Evolutionary conservation across 2,888 invertebrate species (phyloP).

Genomic region (Mongoloraphidia duomilia): DNA sequence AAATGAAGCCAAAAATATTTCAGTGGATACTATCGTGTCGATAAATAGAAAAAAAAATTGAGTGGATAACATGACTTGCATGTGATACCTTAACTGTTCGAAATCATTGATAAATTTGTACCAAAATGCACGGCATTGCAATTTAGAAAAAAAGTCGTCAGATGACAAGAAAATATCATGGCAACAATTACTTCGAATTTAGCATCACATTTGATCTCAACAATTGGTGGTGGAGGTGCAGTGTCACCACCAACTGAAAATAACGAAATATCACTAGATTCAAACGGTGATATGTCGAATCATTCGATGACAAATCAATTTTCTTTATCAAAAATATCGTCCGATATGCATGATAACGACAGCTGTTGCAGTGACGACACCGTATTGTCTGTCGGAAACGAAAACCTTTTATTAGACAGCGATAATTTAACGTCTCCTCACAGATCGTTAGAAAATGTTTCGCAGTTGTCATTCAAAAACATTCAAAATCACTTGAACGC

Average conservation of each 20-base stretch:
- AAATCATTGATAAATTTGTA: background rate
- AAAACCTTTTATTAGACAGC: conserved; percentile 33
- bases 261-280: conserved; percentile 4
- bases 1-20: too few species aligned
- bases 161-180: background rate
- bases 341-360: conserved; percentile 37
- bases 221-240: background rate
- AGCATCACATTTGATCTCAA: background rate
- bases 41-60: too few species aligned
- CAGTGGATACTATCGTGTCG: too few species aligned
- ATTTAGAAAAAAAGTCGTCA: background rate
- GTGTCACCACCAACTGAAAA: conserved; percentile 1
- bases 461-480: conserved; percentile 43
- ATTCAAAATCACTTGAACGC: conserved; percentile 55
- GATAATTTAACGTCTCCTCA: conserved; percentile 10
- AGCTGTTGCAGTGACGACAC: conserved; percentile 66
- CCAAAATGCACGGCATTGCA: background rate
- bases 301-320: conserved; percentile 3
- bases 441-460: background rate
- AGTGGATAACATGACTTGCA: too few species aligned
- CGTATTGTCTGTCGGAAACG: conserved; percentile 68
- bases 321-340: conserved; percentile 8
- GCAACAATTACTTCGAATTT: conserved; percentile 5
- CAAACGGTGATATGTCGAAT: conserved; percentile 3
- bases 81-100: too few species aligned